Evolutionary conservation across 2,888 invertebrate species (phyloP), one percentile per base, ranked within the genome.

Genomic region (Drosophila peninsularis): DNA sequence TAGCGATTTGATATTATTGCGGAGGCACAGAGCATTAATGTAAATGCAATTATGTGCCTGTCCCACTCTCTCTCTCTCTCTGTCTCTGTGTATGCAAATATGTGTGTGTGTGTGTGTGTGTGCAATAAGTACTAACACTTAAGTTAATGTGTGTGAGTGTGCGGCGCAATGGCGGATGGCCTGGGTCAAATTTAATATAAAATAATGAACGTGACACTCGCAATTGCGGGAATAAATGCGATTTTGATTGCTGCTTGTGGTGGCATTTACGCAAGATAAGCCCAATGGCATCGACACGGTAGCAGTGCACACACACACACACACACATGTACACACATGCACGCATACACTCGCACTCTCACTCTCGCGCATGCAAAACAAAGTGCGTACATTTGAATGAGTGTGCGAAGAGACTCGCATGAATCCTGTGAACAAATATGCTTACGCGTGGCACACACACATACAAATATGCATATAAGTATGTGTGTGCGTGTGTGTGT

Each of bases 161-260:
- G 49, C 34, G 39, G 13, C 14, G 21, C 24, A n/a, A 27, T 24
- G 21, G 9, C 3, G 27, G 19, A 13, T 37, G 56, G 53, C 21
- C 19, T 27, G 52, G 49, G 24, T 47, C 39, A 55, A 65, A 77
- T 80, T 80, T 73, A 74, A 78, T 78, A 64, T 74, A 66, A 71
- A 80, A 72, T 80, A 67, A 77, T 77, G 78, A 83, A 69, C 69
- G 65, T 60, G 72, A 69, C 72, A 62, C 67, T 52, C 65, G 62
- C 68, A 76, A 71, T 70, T 79, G 50, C 39, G 41, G 39, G 32
- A 52, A 56, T 63, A 73, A 81, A 80, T 69, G 71, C 82, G 78
- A 65, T 78, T 74, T 80, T 80, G 85, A 80, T 80, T 84, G 80
- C 82, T 64, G 64, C 63, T 71, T 81, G 68, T 42, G 71, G 54